phyloP scores from a whole-genome alignment of 2,797 vertebrate species.

The Bucorvus abyssinicus region DNA sequence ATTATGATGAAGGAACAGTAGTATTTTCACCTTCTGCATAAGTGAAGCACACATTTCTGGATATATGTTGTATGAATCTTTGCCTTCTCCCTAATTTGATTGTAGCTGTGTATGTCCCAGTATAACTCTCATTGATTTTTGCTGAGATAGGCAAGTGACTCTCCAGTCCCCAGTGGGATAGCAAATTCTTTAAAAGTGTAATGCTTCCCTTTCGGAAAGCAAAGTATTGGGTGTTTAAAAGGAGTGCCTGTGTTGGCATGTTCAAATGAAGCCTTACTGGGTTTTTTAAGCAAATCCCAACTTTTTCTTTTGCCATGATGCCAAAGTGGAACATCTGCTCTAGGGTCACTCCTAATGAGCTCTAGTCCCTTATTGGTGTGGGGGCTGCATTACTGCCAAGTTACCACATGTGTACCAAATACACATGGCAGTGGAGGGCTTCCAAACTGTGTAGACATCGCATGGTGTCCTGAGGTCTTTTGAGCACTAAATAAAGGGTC shows the following conservation, averaged over 20 bases:
- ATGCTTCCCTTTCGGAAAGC: not conserved
- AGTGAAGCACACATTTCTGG: not conserved
- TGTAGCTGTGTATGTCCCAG: not conserved
- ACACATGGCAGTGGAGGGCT: not conserved
- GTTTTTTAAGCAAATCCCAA: not conserved
- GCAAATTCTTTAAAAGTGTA: not conserved
- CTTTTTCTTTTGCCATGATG: not conserved
- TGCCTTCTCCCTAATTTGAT: not conserved
- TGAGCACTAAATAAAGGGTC: not conserved
- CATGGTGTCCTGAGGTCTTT: not conserved
- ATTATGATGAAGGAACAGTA: not conserved
- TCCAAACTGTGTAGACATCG: not conserved
- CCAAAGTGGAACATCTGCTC: not conserved
- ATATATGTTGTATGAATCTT: not conserved
- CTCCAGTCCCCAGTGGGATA: not conserved
- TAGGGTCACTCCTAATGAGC: not conserved
- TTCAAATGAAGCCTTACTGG: not conserved
- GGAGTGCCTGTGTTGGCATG: not conserved
- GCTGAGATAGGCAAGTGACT: not conserved
- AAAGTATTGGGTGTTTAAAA: not conserved
- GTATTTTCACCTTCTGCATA: not conserved
- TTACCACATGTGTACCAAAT: not conserved
- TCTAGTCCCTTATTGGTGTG: not conserved
- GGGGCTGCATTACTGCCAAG: not conserved
- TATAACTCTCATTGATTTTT: not conserved